Base-by-base conservation (phyloP, 2,797 vertebrate genomes). In the Bufotes viridis region DNA sequence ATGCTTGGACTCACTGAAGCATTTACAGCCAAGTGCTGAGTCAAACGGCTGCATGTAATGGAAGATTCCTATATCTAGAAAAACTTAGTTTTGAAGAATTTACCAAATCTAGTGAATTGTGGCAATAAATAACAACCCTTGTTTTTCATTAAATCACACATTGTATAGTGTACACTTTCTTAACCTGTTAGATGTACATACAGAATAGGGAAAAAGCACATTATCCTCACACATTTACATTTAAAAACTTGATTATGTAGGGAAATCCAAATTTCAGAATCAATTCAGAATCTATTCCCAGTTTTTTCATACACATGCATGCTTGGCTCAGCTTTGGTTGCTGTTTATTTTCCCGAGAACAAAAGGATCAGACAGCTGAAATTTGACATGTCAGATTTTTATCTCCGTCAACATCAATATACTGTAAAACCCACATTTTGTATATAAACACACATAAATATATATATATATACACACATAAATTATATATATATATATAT, bases 1-100 rank as follows among this genome's bases (percentile, higher is more conserved):
- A 76, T 85, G 70, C 57, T 86, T 82, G 82, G 70, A 85, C 53
- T 85, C 78, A 67, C 24, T 82, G 83, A 89, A 89, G 78, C 84
- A 86, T 81, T 89, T 82, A 63, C 69, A 86, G 84, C 58, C 84
- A 85, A 89, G 78, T 86, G 87, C 82, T 88, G 87, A 85, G 87
- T 79, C 87, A 84, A 80, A 84, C 55, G 20, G 55, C 51, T 18
- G 55, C 80, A 84, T 84, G 55, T 58, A 88, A 87, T 87, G 76
- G 82, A 87, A 55, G 49, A 87, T 82, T 74, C 76, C 79, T 63
- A 75, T 65, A 82, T 69, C 76, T 76, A 80, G 53, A 69, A 84
- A 84, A 72, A 63, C n/a, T 84, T 22, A 26, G 81, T 78, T 84
- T 84, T 84, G 51, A 69, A 70, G 65, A 84, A 63, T 88, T 84